Evolutionary conservation across 2,113 vertebrate genomes (phyloP).

Genomic region (Eulemur macaco): DNA sequence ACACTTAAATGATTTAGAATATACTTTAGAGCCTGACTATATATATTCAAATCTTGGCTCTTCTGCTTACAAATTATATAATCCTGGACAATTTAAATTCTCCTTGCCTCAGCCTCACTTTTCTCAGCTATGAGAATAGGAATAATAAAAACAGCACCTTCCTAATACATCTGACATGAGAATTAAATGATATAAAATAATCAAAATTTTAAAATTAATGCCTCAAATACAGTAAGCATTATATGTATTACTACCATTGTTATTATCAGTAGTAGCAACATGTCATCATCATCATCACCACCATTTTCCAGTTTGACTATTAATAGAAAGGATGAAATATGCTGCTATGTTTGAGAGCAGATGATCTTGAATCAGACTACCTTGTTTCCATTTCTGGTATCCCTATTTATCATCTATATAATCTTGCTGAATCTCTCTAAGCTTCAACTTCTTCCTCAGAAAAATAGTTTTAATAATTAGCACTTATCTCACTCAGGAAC

Average conservation of each 20-base stretch:
- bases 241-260: not conserved
- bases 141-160: not conserved
- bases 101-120: not conserved
- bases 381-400: not conserved
- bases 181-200: not conserved
- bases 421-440: not conserved
- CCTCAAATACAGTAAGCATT: not conserved
- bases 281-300: not conserved
- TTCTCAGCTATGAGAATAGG: not conserved
- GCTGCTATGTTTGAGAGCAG: not conserved
- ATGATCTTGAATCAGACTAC: not conserved
- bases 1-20: not conserved
- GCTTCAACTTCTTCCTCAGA: not conserved
- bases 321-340: not conserved
- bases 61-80: not conserved
- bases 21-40: not conserved
- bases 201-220: not conserved
- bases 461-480: not conserved
- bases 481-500: not conserved
- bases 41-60: not conserved
- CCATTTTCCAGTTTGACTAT: not conserved
- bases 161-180: not conserved
- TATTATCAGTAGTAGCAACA: not conserved
- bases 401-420: not conserved
- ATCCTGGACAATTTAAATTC: not conserved